Conservation (phyloP, 2,113 vertebrate genomes). For the Odobenus rosmarus region DNA sequence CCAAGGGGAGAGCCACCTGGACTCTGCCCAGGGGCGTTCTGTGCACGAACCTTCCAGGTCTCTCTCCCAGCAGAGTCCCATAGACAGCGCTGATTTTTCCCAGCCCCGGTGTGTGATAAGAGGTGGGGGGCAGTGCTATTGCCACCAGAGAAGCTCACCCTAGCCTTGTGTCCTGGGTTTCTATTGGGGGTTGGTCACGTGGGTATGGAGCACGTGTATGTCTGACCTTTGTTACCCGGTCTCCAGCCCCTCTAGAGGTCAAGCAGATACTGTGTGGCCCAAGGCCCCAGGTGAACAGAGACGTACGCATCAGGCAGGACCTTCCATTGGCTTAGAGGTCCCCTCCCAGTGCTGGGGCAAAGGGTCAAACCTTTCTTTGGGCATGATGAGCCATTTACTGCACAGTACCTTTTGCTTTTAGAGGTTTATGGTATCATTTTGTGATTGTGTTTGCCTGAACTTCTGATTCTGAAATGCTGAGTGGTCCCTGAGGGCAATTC, state of each 20-base stretch:
- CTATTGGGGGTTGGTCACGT: background rate
- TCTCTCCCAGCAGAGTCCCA: background rate
- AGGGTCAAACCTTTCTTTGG: background rate
- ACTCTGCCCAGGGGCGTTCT: background rate
- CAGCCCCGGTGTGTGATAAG: background rate
- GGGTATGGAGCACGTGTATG: too few species aligned
- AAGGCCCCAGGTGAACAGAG: background rate
- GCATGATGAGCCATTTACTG: background rate
- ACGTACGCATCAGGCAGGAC: background rate
- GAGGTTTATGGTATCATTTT: background rate
- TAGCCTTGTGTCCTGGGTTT: background rate
- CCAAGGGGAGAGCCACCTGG: background rate
- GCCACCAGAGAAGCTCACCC: background rate
- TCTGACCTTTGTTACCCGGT: background rate
- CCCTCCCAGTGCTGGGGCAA: background rate
- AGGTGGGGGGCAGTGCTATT: background rate
- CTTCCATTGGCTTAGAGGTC: background rate
- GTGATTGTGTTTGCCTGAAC: background rate
- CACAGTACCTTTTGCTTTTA: background rate
- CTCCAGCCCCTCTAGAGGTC: background rate
- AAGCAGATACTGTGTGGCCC: background rate
- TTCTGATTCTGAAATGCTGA: background rate
- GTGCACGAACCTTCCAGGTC: fast-evolving
- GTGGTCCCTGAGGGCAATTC: background rate
- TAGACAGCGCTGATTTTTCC: background rate